phyloP scores from a whole-genome alignment of 2,113 vertebrate genomes.

The Plestiodon gilberti region DNA sequence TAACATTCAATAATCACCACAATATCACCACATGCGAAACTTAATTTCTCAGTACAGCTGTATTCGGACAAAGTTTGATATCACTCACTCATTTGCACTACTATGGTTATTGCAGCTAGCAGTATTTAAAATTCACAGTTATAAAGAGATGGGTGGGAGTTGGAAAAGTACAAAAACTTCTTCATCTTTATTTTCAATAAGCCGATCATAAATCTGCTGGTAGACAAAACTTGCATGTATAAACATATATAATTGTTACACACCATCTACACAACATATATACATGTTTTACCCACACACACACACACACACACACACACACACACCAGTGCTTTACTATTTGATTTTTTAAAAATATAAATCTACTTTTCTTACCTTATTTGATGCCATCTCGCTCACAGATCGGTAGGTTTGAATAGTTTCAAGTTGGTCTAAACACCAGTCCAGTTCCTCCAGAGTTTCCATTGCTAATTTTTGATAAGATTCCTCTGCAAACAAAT shows the following conservation, averaged over 20 bases:
- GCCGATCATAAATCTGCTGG: background rate
- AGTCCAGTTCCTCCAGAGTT: conserved; percentile 97
- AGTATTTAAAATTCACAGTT: background rate
- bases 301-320: too few species aligned
- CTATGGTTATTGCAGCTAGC: background rate
- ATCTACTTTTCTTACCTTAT: conserved; percentile 85
- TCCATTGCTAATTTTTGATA: conserved; percentile 99
- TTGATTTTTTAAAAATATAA: background rate
- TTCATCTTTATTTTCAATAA: background rate
- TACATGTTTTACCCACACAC: too few species aligned
- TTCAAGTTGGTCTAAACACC: conserved; percentile 98
- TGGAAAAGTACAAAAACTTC: background rate
- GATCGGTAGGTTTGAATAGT: conserved; percentile 98
- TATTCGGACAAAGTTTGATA: background rate
- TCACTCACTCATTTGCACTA: background rate
- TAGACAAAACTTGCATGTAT: background rate
- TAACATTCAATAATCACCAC: background rate
- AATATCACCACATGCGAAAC: background rate
- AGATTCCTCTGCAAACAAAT: conserved; percentile 95
- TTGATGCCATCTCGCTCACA: conserved; percentile 99
- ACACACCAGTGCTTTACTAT: background rate
- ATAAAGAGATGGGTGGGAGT: background rate
- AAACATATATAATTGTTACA: background rate
- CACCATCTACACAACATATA: background rate
- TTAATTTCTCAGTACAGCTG: background rate